These are phyloP conservation scores for Spinus olivaceus DNA, from an alignment of 2,797 vertebrate genomes.

Conservation along the genomic window DNA sequence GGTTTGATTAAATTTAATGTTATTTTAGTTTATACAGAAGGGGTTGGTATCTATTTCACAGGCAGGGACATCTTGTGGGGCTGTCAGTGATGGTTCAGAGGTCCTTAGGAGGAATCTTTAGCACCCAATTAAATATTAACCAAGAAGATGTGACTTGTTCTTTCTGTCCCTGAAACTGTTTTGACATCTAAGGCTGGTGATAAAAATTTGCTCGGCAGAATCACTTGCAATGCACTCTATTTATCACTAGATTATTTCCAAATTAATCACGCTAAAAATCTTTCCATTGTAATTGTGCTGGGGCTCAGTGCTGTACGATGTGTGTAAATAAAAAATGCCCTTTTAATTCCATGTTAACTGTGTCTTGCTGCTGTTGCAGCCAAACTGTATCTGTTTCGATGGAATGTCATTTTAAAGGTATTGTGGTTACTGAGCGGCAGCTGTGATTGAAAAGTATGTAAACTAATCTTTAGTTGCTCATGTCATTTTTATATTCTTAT, in stretches of 20 bases:
- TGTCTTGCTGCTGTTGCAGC: slow-evolving; percentile 48
- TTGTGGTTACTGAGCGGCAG: slow-evolving; percentile 79
- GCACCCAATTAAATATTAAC: slow-evolving; percentile 74
- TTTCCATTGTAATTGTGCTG: slow-evolving; percentile 57
- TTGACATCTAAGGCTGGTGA: slow-evolving; percentile 56
- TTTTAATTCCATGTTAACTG: slow-evolving; percentile 62
- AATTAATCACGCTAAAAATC: slow-evolving; percentile 64
- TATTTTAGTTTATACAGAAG: slow-evolving; percentile 74
- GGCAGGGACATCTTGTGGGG: slow-evolving; percentile 47
- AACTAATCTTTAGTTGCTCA: slow-evolving; percentile 81
- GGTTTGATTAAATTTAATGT: slow-evolving; percentile 75
- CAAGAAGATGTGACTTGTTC: slow-evolving; percentile 58
- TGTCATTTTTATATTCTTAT: slow-evolving; percentile 82
- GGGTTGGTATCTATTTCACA: slow-evolving; percentile 56
- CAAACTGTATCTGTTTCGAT: slow-evolving; percentile 64
- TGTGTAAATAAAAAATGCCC: slow-evolving; percentile 57
- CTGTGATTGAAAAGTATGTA: slow-evolving; percentile 84
- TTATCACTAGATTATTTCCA: slow-evolving; percentile 66
- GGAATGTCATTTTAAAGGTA: slow-evolving; percentile 79
- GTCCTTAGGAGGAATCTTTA: slow-evolving; percentile 68
- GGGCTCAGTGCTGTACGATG: not conserved
- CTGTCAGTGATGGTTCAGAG: slow-evolving; percentile 60
- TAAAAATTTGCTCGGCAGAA: slow-evolving; percentile 55
- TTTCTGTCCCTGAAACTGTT: slow-evolving; percentile 65
- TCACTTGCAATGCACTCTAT: slow-evolving; percentile 50